Evolutionary conservation across 2,113 vertebrate species (phyloP).

Genomic region (Orthonyx spaldingii): DNA sequence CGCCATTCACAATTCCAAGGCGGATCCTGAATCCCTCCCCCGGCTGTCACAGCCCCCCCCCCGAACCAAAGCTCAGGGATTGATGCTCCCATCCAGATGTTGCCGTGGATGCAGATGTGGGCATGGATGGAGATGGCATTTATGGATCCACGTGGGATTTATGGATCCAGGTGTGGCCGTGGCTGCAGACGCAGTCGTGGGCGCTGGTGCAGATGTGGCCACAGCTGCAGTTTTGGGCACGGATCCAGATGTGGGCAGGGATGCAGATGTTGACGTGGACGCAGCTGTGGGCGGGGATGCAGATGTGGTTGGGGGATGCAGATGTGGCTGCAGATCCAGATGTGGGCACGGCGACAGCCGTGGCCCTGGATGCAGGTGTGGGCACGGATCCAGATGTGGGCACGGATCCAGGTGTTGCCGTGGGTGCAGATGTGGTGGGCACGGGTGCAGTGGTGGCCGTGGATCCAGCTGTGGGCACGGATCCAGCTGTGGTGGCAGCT

Average conservation of each 20-base stretch:
- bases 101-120: not conserved
- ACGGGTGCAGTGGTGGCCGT: not conserved
- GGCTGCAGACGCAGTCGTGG: no score
- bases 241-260: not conserved
- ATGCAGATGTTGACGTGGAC: not conserved
- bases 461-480: not conserved
- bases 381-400: fast-evolving
- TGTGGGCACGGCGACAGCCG: fast-evolving
- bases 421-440: not conserved
- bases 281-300: fast-evolving
- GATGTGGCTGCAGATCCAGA: not conserved
- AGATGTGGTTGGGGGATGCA: not conserved
- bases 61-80: not conserved
- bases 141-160: not conserved
- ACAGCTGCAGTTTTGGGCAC: not conserved
- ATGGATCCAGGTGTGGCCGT: not conserved
- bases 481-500: not conserved
- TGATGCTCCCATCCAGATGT: not conserved
- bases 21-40: not conserved
- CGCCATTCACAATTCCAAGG: not conserved
- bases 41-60: fast-evolving
- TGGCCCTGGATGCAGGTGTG: not conserved
- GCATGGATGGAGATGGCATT: not conserved
- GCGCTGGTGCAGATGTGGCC: not conserved
- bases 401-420: not conserved